Base-by-base conservation (phyloP, 2,888 invertebrate genomes). In the Anarsia innoxiella region DNA sequence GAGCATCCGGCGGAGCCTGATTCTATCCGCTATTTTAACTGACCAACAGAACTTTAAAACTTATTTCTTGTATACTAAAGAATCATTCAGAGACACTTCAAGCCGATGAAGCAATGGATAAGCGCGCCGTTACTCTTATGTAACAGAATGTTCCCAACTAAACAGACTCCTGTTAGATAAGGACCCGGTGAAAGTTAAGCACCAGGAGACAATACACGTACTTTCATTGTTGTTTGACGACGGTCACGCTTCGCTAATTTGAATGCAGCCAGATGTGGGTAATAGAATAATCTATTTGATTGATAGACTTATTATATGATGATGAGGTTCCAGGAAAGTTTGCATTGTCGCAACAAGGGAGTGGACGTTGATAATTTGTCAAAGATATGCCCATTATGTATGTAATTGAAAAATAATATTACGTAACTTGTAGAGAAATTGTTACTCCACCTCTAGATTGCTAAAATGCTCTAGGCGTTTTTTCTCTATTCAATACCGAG, bases 291-390 rank as follows among this genome's bases (percentile, higher is more conserved):
- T 72, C 68, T 72, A 46, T 56, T 66, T 75, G 77, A 78, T 75
- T 73, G 74, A 79, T 78, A 61, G 68, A 66, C 65, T 69, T 71
- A 74, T 74, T 73, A 71, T 76, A 66, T 65, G 65, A 68, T 66
- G 73, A 72, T 70, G 69, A 66, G 69, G 66, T 71, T 66, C 68
- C 65, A 66, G 67, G 66, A 68, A 75, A 71, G 65, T 57, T 44
- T 40, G 58, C 53, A 63, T 66, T 70, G 71, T 71, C 63, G 66
- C 63, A 66, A 50, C 55, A 58, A 48, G 55, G 64, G 56, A 58
- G 55, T 49, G 60, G 56, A 53, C 56, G 52, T 53, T 56, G 56
- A 65, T 66, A 61, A 65, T 69, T 69, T 67, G 59, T 62, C 63
- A 64, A 60, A 68, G 67, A 65, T 65, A 64, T 62, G 62, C 59